Evolutionary conservation across 2,797 vertebrate genomes (phyloP), one percentile per base, ranked within the genome.

Genomic region (Threskiornis aethiopicus): DNA sequence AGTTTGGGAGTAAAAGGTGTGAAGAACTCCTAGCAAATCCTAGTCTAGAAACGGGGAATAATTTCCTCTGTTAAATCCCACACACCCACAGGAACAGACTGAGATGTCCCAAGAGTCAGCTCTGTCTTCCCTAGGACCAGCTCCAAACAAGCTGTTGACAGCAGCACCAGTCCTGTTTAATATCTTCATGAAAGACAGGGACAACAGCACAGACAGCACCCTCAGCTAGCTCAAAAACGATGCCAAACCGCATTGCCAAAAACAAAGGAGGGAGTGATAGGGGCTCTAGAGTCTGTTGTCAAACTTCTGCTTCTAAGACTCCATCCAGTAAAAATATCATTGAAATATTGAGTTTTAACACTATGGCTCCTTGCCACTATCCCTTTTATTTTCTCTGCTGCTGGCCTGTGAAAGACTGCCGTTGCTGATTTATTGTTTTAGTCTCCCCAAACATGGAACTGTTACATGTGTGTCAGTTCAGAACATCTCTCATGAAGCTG

Each of bases 111-210:
- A 93, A 13, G 54, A 82, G 87, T 35, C 55, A 84, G 64, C 65
- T 90, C 65, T 0, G 0, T 28, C 93, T 58, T 66, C 79, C 59
- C 69, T 62, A 6, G 4, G 78, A 76, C 25, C 59, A 59, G 86
- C 86, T 93, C 88, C 88, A 66, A 79, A 76, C 84, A 51, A 51
- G 77, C 46, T 95, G 89, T 14, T 81, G 89, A 82, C 89, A 79
- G 81, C 4, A 87, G 57, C 55, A 73, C 69, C 76, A 57, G 41
- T 64, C 37, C 90, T 78, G 82, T 14, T 77, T 37, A 16, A 4
- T 17, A 47, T 81, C 65, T 75, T n/a, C 49, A 17, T 22, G 44
- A 88, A 73, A 67, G 65, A 44, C 57, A 21, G 55, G 41, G 64
- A 71, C 64, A 80, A 9, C 54, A 91, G 87, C 81, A 84, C 44